These are phyloP conservation scores for Elmis aenea DNA, from an alignment of 2,888 invertebrate species.

Conservation along the genomic window DNA sequence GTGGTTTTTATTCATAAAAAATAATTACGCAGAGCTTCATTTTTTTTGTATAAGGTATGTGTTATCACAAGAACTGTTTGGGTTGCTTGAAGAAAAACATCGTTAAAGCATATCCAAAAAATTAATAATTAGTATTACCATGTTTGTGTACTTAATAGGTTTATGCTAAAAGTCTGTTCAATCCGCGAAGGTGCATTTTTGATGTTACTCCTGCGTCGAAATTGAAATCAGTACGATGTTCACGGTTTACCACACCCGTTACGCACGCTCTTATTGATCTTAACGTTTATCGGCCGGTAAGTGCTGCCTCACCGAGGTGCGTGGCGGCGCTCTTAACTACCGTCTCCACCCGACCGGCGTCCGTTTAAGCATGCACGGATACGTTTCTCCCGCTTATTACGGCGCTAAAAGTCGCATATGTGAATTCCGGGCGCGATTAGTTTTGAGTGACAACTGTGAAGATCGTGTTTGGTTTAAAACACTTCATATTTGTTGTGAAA, in stretches of 20 bases:
- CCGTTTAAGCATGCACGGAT: slow-evolving; percentile 15
- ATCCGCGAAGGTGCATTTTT: too few species aligned
- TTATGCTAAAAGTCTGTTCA: too few species aligned
- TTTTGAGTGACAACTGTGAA: slow-evolving; percentile 12
- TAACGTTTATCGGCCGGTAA: slow-evolving; percentile 41
- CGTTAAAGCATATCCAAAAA: too few species aligned
- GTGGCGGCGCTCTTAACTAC: slow-evolving; percentile 44
- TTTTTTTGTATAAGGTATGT: too few species aligned
- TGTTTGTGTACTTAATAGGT: too few species aligned
- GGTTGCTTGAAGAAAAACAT: too few species aligned
- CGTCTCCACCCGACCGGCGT: slow-evolving; percentile 44
- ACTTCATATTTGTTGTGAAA: too few species aligned
- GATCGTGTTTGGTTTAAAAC: slow-evolving; percentile 9
- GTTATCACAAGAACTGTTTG: too few species aligned
- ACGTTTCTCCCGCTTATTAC: slow-evolving; percentile 10
- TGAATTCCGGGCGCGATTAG: slow-evolving; percentile 12
- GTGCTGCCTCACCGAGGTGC: slow-evolving; percentile 47
- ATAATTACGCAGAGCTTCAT: too few species aligned
- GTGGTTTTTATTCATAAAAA: too few species aligned
- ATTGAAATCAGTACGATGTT: too few species aligned
- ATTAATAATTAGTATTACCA: too few species aligned
- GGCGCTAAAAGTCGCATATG: slow-evolving; percentile 12
- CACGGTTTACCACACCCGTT: slow-evolving; percentile 47
- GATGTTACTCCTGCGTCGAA: slow-evolving; percentile 13
- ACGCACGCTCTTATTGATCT: slow-evolving; percentile 44